phyloP scores from a whole-genome alignment of 2,888 invertebrate genomes.

The Nomada goodeniana region DNA sequence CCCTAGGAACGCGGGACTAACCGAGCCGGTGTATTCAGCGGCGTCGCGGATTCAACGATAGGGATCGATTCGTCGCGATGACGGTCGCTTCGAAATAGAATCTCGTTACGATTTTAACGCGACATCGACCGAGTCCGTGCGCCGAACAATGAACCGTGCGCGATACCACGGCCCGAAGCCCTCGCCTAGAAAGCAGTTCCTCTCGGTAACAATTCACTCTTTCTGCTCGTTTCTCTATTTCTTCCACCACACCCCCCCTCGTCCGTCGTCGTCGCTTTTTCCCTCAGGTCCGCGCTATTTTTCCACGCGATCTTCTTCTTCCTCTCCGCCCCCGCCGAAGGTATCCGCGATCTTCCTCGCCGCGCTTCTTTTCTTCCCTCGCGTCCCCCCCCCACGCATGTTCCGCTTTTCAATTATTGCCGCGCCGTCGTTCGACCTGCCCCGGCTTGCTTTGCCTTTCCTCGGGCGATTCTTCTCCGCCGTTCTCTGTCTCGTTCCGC shows the following conservation, averaged over 20 bases:
- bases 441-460: background rate
- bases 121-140: conserved; percentile 41
- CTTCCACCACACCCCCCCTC: background rate
- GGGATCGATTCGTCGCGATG: conserved; percentile 9
- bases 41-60: background rate
- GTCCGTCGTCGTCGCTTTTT: background rate
- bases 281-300: background rate
- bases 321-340: background rate
- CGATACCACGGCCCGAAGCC: conserved; percentile 39
- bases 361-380: background rate
- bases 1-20: background rate
- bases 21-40: background rate
- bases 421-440: background rate
- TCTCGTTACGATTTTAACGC: conserved; percentile 51
- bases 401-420: background rate
- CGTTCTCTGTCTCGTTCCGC: too few relatives aligned
- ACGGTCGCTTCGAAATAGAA: conserved; percentile 29
- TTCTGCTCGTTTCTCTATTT: background rate
- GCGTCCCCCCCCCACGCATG: background rate
- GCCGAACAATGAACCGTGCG: conserved; percentile 39
- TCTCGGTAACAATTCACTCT: conserved; percentile 41
- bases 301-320: background rate
- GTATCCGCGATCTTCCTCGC: conserved; percentile 3
- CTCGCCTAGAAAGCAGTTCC: conserved; percentile 43
- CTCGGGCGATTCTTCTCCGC: background rate